These are phyloP conservation scores for Pseudomugil tenellus DNA, from an alignment of 2,797 vertebrate species.

Conservation along the genomic window DNA sequence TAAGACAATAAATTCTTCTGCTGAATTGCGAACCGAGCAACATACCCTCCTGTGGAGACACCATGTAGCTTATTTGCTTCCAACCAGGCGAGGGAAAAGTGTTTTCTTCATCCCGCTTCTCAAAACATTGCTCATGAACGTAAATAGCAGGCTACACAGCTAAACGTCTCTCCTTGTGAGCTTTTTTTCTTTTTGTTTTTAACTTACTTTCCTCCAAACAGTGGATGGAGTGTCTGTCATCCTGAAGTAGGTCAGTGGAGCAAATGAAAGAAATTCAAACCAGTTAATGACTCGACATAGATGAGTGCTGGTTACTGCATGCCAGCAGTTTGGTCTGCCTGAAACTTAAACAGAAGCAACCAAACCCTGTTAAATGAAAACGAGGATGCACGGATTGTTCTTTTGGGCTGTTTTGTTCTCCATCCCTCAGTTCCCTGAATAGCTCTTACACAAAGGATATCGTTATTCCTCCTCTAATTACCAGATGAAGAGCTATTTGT, in stretches of 20 bases:
- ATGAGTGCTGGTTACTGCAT: conserved; percentile 26
- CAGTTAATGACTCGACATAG: conserved; percentile 44
- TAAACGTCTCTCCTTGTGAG: not conserved
- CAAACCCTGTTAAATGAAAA: conserved; percentile 61
- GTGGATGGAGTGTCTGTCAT: conserved; percentile 8
- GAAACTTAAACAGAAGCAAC: conserved; percentile 51
- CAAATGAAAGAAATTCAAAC: conserved; percentile 53
- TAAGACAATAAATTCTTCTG: not conserved
- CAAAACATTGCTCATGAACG: not conserved
- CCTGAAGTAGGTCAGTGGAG: conserved; percentile 61
- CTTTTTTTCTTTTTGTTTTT: conserved; percentile 8
- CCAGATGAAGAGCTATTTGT: conserved; percentile 71
- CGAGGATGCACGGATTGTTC: conserved; percentile 58
- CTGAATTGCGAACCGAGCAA: not conserved
- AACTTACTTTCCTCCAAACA: not conserved
- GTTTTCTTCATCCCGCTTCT: not conserved
- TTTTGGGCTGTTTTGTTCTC: conserved; percentile 68
- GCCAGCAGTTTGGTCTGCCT: conserved; percentile 51
- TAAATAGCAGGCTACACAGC: too few relatives aligned
- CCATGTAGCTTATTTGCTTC: not conserved
- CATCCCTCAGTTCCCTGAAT: conserved; percentile 74
- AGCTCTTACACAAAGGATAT: conserved; percentile 79
- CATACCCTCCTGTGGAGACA: not conserved
- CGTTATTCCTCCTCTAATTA: conserved; percentile 81
- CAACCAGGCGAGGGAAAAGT: not conserved